Conservation (phyloP, 2,797 vertebrate species). For the Babyrousa celebensis region DNA sequence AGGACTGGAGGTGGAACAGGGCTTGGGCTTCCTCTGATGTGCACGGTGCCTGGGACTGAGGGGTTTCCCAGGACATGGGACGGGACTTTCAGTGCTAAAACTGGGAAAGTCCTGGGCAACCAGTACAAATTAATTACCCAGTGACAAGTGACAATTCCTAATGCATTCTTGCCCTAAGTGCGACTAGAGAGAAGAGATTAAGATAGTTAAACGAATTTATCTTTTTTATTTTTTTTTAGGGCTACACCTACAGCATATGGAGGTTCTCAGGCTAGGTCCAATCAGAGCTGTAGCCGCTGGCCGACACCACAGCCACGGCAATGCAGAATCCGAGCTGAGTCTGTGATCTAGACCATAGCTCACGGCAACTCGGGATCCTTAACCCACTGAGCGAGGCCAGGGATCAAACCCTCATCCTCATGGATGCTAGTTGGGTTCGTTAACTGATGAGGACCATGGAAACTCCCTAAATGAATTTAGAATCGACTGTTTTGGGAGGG, state of each 20-base stretch:
- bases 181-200: not conserved
- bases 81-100: conserved; percentile 14
- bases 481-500: not conserved
- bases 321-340: too few relatives aligned
- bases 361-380: too few relatives aligned
- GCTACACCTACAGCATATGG: too few relatives aligned
- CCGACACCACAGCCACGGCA: too few relatives aligned
- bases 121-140: not conserved
- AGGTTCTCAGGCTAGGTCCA: too few relatives aligned
- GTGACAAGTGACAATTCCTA: conserved; percentile 33
- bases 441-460: too few relatives aligned
- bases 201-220: conserved; percentile 35
- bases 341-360: too few relatives aligned
- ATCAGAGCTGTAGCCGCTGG: too few relatives aligned
- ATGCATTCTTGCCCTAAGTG: not conserved
- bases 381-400: too few relatives aligned
- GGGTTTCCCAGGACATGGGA: not conserved
- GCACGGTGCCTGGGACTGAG: not conserved
- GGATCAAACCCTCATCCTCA: too few relatives aligned
- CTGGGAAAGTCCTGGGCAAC: not conserved
- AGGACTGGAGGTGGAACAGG: not conserved
- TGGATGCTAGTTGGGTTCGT: too few relatives aligned
- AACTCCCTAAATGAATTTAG: not conserved
- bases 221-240: too few relatives aligned
- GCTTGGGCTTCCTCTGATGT: not conserved